Base-by-base conservation (phyloP, 2,888 invertebrate genomes). In the Habroteleia sp. region DNA sequence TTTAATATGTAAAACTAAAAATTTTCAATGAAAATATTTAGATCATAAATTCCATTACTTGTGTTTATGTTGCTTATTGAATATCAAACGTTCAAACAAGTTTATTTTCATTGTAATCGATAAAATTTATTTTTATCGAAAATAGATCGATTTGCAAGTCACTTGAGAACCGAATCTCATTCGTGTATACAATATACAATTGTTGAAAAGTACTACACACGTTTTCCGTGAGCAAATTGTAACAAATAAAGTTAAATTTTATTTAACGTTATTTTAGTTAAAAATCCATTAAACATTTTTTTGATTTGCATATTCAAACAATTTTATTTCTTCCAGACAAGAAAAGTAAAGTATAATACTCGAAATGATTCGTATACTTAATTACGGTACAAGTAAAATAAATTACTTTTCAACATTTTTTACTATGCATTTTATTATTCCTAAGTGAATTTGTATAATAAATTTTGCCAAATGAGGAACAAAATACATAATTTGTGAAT, bases 281-380 rank as follows among this genome's bases (percentile, higher is more conserved):
- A 4, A 13, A 25, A 39, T 37, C n/a, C 7, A 17, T 29, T 17
- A 31, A 11, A 39, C 16, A 20, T 39, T 25, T 23, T 54, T 54
- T 6, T 31, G 31, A 42, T 41, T 56, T 56, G 23, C 56, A 58
- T 58, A 58, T 58, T 42, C 42, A 42, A 58, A 44, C 33, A 58
- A 44, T 42, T 7, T 10, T n/a, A 14, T 11, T 50, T 35, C 13
- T 10, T 31, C 20, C 17, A 52, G 16, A 52, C 25, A 52, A 37
- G 27, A 11, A 7, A 5, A 6, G 4, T 16, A 35, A 50, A 50
- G 29, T 46, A 20, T 8, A 5, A 7, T 14, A n/a, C n/a, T 39
- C 10, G 4, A 39, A 20, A 17, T 10, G 20, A 39, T 37, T 37
- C 10, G 8, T 35, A 39, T 35, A 39, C 17, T 39, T n/a, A 23